Evolutionary conservation across 2,888 invertebrate genomes (phyloP), one percentile per base, ranked within the genome.

Genomic region (Phania funesta): DNA sequence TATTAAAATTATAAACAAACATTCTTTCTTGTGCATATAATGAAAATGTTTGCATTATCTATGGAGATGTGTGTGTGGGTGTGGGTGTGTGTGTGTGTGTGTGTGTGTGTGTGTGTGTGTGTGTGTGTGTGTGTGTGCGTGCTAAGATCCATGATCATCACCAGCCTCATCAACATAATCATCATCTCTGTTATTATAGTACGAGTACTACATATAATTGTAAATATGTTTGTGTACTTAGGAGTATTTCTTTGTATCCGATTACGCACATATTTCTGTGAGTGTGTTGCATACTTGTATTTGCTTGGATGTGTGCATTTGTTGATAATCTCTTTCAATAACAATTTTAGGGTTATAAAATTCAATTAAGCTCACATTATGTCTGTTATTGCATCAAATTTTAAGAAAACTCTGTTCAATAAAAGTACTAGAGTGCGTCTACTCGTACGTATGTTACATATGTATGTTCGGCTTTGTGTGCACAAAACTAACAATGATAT

Each of bases 321-420:
- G 62, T 81, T 73, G 81, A 77, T 81, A 81, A 81, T 81, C 81
- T 68, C 73, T 81, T 81, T 78, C 67, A 82, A 82, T 78, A 82
- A 82, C 82, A 82, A 82, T 82, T 82, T 82, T 78, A 82, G 74
- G 82, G 82, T 82, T 82, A 82, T 82, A 82, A 74, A 82, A 82
- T 82, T 82, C 78, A 82, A 82, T 82, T 82, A 82, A 68, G 82
- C 77, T 78, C 74, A 68, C 78, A 82, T 82, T 78, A 78, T 78
- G 74, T 82, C 78, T 78, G 48, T 71, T 70, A 82, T 78, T 78
- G 78, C 82, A 82, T 78, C 78, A 82, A 82, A 82, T 68, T 70
- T 78, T 26, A 68, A 62, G 35, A 73, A 71, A 41, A 68, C 62
- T 74, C 58, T 68, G 64, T 81, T 67, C 71, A 67, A 67, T 67